Base-by-base conservation (phyloP, 1,140 invertebrate genomes). In the Neodiprion fabricii region DNA sequence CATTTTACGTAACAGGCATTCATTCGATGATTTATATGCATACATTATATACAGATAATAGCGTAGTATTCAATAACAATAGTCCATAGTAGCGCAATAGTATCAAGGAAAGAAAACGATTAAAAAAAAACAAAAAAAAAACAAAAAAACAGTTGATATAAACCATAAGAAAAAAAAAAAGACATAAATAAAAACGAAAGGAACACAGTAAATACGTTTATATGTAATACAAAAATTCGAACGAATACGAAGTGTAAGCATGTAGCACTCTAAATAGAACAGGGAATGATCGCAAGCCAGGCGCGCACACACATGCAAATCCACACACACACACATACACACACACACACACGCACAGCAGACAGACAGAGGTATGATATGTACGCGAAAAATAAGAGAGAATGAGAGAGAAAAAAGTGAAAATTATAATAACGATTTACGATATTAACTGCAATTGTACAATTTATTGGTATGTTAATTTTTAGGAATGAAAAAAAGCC, bases 61-160 rank as follows among this genome's bases (percentile, higher is more conserved):
- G 84, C 71, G 83, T 87, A 87, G 85, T 78, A 77, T 82, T 83
- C 83, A 40, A 85, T 85, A 86, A 85, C 75, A 80, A 79, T 87
- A 87, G 83, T 85, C 81, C 85, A 86, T 80, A 81, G 84, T 87
- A 87, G 85, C 84, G 85, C 85, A 87, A 87, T 87, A 86, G 84
- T 81, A 73, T 82, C 84, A 83, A 85, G 84, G 80, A 72, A 78
- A 76, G 77, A 73, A 74, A 77, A 76, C 28, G 5, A 40, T 40
- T 0, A 7, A 40, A 40, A 40, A 28, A 40, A 40, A 21, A 21
- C 1, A 79, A 72, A 78, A 79, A 79, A 77, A 75, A 68, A 61
- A 74, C 79, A 77, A 80, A 80, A 69, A 69, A 71, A 69, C 12
- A 70, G 17, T 23, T 69, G 67, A 21, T 66, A 72, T 9, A 72